Base-by-base conservation (phyloP, 1,140 invertebrate species). In the Phthorimaea operculella region DNA sequence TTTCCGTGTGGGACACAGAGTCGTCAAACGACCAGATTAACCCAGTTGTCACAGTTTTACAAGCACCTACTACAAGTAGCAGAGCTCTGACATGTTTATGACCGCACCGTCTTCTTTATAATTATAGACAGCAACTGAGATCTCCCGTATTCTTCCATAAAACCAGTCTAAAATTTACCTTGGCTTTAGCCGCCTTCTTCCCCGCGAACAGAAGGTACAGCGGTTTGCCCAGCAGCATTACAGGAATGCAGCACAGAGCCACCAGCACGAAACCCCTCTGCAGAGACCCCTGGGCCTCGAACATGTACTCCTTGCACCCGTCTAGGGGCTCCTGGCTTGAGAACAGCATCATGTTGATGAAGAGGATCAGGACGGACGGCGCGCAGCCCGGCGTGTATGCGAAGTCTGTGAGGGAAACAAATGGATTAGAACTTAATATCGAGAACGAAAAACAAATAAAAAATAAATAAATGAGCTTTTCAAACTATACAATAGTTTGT, bases 181-280 rank as follows among this genome's bases (percentile, higher is more conserved):
- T 83, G 14, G 61, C 60, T 0, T 76, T 42, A 39, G 66, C 64
- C 53, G 79, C 77, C 56, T 79, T 80, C 63, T 80, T 79, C 53
- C 60, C 62, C 33, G 70, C 66, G 7, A 44, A 17, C 3, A 84
- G 61, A n/a, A 94, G 81, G 62, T 92, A 90, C 18, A 97, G 74
- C 0, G 98, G 98, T 85, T 98, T 99, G 5, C 93, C 93, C 4
- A 98, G 80, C 56, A 99, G 87, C 93, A 99, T 94, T 71, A 96
- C 90, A 0, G 97, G 98, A 33, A 99, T 91, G 76, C 96, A 98
- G 21, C 92, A 63, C 0, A 98, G 64, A 0, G 92, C 94, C 2
- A 93, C 57, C 4, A 93, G 70, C 2, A 97, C 90, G 49, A 96
- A 90, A 34, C 90, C 79, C 17, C 85, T 85, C 79, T 98, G 95